These are phyloP conservation scores for Rhodophaea formosa DNA, from an alignment of 2,888 invertebrate genomes.

Conservation along the genomic window DNA sequence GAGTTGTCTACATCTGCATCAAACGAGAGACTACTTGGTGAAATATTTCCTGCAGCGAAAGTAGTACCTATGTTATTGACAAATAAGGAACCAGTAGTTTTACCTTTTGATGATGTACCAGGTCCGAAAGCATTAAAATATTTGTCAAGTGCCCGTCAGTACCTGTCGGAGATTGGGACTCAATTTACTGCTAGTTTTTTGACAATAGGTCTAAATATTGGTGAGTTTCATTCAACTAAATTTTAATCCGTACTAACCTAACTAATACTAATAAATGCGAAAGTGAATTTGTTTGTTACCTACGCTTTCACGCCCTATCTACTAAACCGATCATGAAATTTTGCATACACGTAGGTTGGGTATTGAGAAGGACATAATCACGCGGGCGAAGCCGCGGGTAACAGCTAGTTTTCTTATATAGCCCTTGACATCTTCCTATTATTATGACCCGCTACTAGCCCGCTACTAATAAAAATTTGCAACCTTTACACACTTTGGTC, in stretches of 20 bases:
- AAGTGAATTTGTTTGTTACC: too few relatives aligned
- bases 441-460: too few relatives aligned
- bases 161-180: conserved; percentile 83
- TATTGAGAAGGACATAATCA: too few relatives aligned
- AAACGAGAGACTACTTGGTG: conserved; percentile 31
- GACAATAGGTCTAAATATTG: conserved; percentile 74
- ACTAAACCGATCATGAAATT: too few relatives aligned
- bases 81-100: conserved; percentile 55
- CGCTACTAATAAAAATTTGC: too few relatives aligned
- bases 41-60: conserved; percentile 50
- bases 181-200: conserved; percentile 79
- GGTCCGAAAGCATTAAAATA: conserved; percentile 82
- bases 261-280: not conserved
- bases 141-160: conserved; percentile 80
- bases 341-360: too few relatives aligned
- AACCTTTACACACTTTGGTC: too few relatives aligned
- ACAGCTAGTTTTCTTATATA: not conserved
- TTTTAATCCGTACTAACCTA: conserved; percentile 7
- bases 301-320: too few relatives aligned
- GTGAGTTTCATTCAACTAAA: conserved; percentile 47
- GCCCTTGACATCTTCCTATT: too few relatives aligned
- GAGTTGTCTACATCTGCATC: conserved; percentile 13
- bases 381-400: too few relatives aligned
- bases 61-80: conserved; percentile 56
- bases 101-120: conserved; percentile 84